Conservation (phyloP, 2,888 invertebrate species). For the Eupithecia pulchellata region DNA sequence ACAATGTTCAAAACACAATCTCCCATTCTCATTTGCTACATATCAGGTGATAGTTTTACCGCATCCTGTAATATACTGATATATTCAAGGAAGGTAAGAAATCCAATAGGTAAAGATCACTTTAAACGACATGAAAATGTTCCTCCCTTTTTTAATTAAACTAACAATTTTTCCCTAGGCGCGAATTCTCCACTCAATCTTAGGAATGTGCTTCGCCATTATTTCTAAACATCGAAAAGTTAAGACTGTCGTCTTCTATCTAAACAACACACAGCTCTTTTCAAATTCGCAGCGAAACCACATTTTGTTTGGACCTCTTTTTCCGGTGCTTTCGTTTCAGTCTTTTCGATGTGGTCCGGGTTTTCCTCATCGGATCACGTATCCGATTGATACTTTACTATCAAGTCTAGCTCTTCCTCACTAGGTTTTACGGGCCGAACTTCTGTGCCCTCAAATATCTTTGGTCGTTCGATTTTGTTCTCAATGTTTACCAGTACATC, state of each 20-base stretch:
- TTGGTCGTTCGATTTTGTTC: constrained; percentile 75
- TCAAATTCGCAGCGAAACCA: constrained; percentile 79
- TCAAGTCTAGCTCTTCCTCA: constrained; percentile 79
- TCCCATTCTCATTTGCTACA: background rate
- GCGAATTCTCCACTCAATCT: constrained; percentile 11
- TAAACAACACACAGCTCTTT: constrained; percentile 79
- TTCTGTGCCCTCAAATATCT: constrained; percentile 72
- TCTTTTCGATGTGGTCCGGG: constrained; percentile 64
- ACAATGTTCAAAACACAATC: background rate
- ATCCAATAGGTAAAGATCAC: background rate
- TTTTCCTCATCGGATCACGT: constrained; percentile 82
- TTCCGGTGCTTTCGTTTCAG: constrained; percentile 64
- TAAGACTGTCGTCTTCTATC: constrained; percentile 78
- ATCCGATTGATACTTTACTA: constrained; percentile 79
- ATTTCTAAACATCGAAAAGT: constrained; percentile 42
- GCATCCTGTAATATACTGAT: background rate
- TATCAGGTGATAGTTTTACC: background rate
- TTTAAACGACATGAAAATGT: background rate
- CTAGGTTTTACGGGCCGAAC: constrained; percentile 67
- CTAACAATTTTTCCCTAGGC: background rate
- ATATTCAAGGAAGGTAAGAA: background rate
- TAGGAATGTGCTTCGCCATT: constrained; percentile 29
- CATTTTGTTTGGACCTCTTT: constrained; percentile 71
- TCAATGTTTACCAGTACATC: constrained; percentile 80
- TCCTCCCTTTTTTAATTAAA: background rate